Percentiles rank a stretch among this genome's conserved stretches.
phyloP scores from a whole-genome alignment of 1,140 invertebrate species.

The Neodiprion fabricii region DNA sequence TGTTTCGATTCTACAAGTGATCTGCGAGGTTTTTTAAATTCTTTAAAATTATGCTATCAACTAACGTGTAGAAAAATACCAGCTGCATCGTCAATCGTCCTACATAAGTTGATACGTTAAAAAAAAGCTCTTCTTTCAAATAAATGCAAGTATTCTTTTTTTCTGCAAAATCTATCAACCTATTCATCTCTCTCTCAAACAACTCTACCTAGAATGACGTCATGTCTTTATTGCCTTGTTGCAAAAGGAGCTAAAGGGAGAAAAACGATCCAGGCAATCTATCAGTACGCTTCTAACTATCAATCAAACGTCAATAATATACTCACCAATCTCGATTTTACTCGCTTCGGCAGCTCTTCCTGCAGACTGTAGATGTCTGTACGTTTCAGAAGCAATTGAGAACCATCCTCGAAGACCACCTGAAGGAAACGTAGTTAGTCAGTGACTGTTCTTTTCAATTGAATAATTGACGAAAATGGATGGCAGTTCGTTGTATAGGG shows the following conservation, averaged over 20 bases:
- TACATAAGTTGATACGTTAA: too few species aligned
- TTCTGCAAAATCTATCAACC: too few species aligned
- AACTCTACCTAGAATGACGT: not conserved
- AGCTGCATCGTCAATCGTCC: too few species aligned
- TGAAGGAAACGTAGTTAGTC: slow-evolving; percentile 38
- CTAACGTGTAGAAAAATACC: too few species aligned
- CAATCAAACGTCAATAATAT: slow-evolving; percentile 38
- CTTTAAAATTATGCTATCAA: too few species aligned
- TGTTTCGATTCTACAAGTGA: slow-evolving; percentile 5
- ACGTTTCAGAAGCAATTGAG: slow-evolving; percentile 52
- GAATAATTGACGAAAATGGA: not conserved
- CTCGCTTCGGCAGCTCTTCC: slow-evolving; percentile 62
- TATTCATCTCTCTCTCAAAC: too few species aligned
- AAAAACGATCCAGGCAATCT: too few species aligned
- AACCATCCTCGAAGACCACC: slow-evolving; percentile 63
- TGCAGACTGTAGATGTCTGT: slow-evolving; percentile 59
- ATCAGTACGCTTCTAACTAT: slow-evolving; percentile 8
- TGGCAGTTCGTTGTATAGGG: not conserved
- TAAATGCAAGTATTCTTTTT: too few species aligned
- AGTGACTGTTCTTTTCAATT: slow-evolving; percentile 9
- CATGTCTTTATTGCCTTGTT: too few species aligned
- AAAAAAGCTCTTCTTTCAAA: too few species aligned
- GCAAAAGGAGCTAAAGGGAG: not conserved
- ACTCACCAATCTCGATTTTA: slow-evolving; percentile 63
- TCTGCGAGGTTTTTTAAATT: not conserved